These are phyloP conservation scores for Hypothenemus hampei DNA, from an alignment of 1,140 invertebrate genomes.

Conservation along the genomic window DNA sequence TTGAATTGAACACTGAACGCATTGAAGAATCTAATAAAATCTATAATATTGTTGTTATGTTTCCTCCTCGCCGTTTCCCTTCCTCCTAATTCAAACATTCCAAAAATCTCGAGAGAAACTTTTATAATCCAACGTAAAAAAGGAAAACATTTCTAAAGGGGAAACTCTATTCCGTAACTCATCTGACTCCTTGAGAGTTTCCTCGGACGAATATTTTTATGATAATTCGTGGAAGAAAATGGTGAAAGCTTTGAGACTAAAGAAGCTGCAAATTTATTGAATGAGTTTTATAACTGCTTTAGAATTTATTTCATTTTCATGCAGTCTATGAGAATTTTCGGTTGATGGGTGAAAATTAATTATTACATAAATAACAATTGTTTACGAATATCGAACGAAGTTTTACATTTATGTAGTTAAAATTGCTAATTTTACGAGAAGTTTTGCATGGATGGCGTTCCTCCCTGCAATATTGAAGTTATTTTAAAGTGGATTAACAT, in stretches of 20 bases:
- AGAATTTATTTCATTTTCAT: slow-evolving; percentile 14
- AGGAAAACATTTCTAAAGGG: slow-evolving; percentile 10
- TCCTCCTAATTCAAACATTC: slow-evolving; percentile 2
- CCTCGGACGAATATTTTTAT: slow-evolving; percentile 15
- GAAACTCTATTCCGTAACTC: slow-evolving; percentile 13
- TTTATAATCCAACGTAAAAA: slow-evolving; percentile 11
- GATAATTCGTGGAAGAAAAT: slow-evolving; percentile 17
- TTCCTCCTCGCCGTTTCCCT: no score
- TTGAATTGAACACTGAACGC: no score
- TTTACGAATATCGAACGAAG: no score
- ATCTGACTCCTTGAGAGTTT: slow-evolving; percentile 11
- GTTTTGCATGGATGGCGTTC: no score
- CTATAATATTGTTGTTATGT: no score
- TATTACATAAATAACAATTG: no score
- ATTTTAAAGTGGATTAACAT: no score
- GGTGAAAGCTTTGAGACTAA: slow-evolving; percentile 7
- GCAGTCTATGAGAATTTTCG: not conserved
- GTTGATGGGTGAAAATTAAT: no score
- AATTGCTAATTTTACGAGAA: no score
- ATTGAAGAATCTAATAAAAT: no score
- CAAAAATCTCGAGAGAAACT: slow-evolving; percentile 12
- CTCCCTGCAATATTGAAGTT: no score
- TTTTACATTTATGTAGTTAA: no score
- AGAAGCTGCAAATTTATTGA: slow-evolving; percentile 17
- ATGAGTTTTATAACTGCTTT: slow-evolving; percentile 12